phyloP scores from a whole-genome alignment of 2,888 invertebrate species.

The Pammene aurita region DNA sequence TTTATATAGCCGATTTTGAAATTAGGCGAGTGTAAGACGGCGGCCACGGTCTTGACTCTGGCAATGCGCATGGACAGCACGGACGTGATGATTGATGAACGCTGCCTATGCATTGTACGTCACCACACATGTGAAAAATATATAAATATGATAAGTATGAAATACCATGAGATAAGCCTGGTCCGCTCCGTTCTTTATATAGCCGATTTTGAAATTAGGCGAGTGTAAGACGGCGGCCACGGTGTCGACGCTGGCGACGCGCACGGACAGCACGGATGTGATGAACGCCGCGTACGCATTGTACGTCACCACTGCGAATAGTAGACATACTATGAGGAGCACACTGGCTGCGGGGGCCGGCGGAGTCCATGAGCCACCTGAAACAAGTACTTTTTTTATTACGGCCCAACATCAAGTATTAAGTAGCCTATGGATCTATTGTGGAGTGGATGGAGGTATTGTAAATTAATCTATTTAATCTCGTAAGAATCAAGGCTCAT shows the following conservation, averaged over 20 bases:
- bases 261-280: conserved; percentile 85
- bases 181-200: conserved; percentile 82
- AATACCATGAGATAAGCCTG: conserved; percentile 85
- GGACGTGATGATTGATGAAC: conserved; percentile 86
- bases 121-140: too few species aligned
- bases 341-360: conserved; percentile 82
- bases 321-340: conserved; percentile 81
- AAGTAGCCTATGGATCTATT: too few species aligned
- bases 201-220: conserved; percentile 84
- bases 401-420: not conserved
- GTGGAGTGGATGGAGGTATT: too few species aligned
- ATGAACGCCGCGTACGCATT: conserved; percentile 87
- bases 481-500: too few species aligned
- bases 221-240: conserved; percentile 82
- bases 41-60: conserved; percentile 82
- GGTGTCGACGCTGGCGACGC: conserved; percentile 82
- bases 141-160: too few species aligned
- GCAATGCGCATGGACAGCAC: conserved; percentile 85
- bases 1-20: conserved; percentile 84
- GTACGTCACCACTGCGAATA: conserved; percentile 85
- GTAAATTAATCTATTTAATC: too few species aligned
- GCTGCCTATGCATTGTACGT: conserved; percentile 85
- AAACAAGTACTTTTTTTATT: not conserved
- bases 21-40: conserved; percentile 81
- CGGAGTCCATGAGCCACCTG: conserved; percentile 85